Percentiles rank a stretch among this genome's conserved stretches.
Conservation (phyloP, 2,888 invertebrate species). For the Tipula lateralis region DNA sequence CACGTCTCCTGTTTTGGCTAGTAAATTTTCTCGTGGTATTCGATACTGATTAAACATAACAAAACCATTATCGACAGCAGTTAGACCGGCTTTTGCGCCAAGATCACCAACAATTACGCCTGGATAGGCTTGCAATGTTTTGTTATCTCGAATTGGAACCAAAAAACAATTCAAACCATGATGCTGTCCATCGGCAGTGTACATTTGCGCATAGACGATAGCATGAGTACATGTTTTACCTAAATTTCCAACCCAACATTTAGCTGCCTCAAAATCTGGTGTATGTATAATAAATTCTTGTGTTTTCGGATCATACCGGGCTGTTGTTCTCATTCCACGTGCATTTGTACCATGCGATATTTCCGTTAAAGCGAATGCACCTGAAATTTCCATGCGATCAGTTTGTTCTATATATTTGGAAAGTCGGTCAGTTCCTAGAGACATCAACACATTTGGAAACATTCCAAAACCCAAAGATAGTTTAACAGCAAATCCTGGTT, state of each 20-base stretch:
- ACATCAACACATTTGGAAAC: slow-evolving; percentile 60
- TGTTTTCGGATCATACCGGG: slow-evolving; percentile 69
- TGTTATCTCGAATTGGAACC: slow-evolving; percentile 75
- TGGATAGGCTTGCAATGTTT: slow-evolving; percentile 64
- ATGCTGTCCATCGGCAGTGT: slow-evolving; percentile 68
- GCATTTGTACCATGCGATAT: slow-evolving; percentile 89
- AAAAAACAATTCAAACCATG: slow-evolving; percentile 86
- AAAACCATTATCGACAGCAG: slow-evolving; percentile 91
- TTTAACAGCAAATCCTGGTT: slow-evolving; percentile 62
- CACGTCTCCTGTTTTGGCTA: slow-evolving; percentile 84
- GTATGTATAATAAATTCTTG: slow-evolving; percentile 69
- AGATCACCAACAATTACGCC: slow-evolving; percentile 87
- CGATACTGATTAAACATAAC: slow-evolving; percentile 74
- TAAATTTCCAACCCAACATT: slow-evolving; percentile 81
- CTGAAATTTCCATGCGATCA: slow-evolving; percentile 51
- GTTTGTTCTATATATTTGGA: slow-evolving; percentile 50
- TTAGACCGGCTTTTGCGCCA: slow-evolving; percentile 86
- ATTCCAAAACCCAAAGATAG: slow-evolving; percentile 61
- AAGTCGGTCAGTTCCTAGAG: slow-evolving; percentile 62
- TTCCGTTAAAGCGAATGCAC: slow-evolving; percentile 83
- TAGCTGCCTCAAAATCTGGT: slow-evolving; percentile 71
- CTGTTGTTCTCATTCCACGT: slow-evolving; percentile 78
- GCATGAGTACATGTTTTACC: slow-evolving; percentile 82
- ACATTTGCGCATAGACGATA: slow-evolving; percentile 81
- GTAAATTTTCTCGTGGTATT: slow-evolving; percentile 70